Evolutionary conservation across 2,113 vertebrate species (phyloP).

Genomic region (Rhegmatorhina hoffmannsi): DNA sequence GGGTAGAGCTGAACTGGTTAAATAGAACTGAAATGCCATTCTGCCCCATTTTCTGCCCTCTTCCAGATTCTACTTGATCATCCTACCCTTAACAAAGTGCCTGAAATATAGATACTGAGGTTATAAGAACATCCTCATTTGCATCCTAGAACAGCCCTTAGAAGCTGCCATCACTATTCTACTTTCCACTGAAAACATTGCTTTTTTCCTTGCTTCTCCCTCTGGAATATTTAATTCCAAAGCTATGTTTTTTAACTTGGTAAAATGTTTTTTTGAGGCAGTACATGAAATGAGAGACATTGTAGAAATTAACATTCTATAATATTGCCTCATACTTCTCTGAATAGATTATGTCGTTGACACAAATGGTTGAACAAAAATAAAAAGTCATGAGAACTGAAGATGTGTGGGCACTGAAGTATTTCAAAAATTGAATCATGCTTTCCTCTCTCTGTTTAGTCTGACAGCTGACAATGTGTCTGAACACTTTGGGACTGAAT

Average conservation of each 20-base stretch:
- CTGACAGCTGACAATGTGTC: slow-evolving; percentile 44
- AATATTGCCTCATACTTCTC: slow-evolving; percentile 54
- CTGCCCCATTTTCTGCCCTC: neutral
- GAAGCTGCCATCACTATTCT: neutral
- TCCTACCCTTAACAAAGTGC: neutral
- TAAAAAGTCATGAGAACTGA: slow-evolving; percentile 66
- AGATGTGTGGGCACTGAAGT: slow-evolving; percentile 70
- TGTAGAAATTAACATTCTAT: slow-evolving; percentile 43
- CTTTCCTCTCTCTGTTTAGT: slow-evolving; percentile 49
- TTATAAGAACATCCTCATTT: neutral
- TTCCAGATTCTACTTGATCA: neutral
- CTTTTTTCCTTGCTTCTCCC: neutral
- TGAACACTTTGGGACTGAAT: slow-evolving; percentile 33
- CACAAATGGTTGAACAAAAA: slow-evolving; percentile 54
- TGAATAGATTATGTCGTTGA: slow-evolving; percentile 63
- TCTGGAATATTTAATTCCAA: neutral
- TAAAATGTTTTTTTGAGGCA: slow-evolving; percentile 9
- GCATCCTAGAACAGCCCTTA: neutral
- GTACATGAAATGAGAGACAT: slow-evolving; percentile 37
- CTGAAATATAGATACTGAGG: neutral
- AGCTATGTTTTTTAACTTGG: neutral
- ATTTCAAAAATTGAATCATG: slow-evolving; percentile 67
- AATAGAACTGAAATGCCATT: neutral
- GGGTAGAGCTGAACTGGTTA: neutral
- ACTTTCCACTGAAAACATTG: neutral